Percentiles rank a stretch among this genome's conserved stretches.
Conservation (phyloP, 2,797 vertebrate species). For the Selene dorsalis region DNA sequence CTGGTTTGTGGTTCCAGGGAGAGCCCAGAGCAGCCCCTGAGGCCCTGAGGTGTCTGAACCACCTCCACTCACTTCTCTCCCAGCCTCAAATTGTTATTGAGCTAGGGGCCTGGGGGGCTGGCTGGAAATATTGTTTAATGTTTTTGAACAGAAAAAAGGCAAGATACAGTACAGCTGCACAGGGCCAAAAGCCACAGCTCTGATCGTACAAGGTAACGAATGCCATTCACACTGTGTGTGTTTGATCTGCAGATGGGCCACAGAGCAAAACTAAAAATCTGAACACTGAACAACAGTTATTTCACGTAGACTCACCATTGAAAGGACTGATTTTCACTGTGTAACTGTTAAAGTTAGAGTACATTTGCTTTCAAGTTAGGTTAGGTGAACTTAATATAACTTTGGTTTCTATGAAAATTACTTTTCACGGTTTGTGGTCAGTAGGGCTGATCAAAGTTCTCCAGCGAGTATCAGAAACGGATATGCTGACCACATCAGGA, state of each 20-base stretch:
- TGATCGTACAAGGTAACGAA: slow-evolving; percentile 59
- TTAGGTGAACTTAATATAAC: slow-evolving; percentile 60
- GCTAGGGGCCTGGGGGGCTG: slow-evolving; percentile 80
- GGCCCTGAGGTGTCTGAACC: slow-evolving; percentile 83
- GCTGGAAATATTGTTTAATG: slow-evolving; percentile 84
- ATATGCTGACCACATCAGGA: slow-evolving; percentile 73
- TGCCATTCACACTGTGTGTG: slow-evolving; percentile 35
- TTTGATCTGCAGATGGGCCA: slow-evolving; percentile 39
- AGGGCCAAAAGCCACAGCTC: slow-evolving; percentile 71
- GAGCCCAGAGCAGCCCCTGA: slow-evolving; percentile 76
- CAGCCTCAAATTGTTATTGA: slow-evolving; percentile 85
- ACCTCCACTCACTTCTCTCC: slow-evolving; percentile 80
- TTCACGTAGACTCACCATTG: slow-evolving; percentile 37
- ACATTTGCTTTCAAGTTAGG: slow-evolving; percentile 62
- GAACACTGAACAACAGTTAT: slow-evolving; percentile 63
- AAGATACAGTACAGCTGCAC: slow-evolving; percentile 73
- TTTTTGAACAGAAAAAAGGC: slow-evolving; percentile 74
- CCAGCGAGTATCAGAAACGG: slow-evolving; percentile 63
- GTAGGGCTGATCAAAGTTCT: slow-evolving; percentile 73
- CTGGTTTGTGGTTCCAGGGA: slow-evolving; percentile 80
- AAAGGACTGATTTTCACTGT: slow-evolving; percentile 36
- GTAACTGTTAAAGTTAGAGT: slow-evolving; percentile 27
- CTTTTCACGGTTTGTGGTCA: slow-evolving; percentile 69
- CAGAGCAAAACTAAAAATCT: slow-evolving; percentile 47
- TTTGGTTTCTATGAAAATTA: slow-evolving; percentile 68